phyloP scores from a whole-genome alignment of 2,888 invertebrate genomes.

The Rotaria macrura region DNA sequence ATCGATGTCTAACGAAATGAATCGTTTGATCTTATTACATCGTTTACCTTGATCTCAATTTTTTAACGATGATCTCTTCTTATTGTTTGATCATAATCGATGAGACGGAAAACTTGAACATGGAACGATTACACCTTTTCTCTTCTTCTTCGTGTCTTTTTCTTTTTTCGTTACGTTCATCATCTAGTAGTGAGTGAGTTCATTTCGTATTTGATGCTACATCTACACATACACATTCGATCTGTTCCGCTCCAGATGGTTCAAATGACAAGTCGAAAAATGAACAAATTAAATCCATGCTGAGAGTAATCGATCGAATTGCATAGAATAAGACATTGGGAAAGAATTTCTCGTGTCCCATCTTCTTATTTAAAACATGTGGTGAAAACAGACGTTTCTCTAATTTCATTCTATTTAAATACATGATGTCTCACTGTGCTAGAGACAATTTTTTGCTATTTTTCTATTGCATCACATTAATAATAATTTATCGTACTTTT shows the following conservation, averaged over 20 bases:
- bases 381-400: background rate
- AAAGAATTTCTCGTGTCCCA: background rate
- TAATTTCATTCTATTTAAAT: background rate
- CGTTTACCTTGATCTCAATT: background rate
- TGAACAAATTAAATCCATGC: conserved; percentile 2
- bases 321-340: background rate
- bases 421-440: background rate
- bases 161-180: background rate
- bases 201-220: background rate
- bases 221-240: background rate
- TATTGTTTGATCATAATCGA: background rate
- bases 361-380: background rate
- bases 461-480: background rate
- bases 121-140: background rate
- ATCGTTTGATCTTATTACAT: background rate
- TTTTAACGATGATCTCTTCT: background rate
- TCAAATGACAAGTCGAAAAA: background rate
- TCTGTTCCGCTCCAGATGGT: background rate
- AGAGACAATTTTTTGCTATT: background rate
- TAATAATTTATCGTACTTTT: background rate
- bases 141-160: background rate
- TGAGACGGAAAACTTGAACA: background rate
- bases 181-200: background rate
- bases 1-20: background rate
- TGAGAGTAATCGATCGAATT: background rate